Evolutionary conservation across 2,113 vertebrate genomes (phyloP).

Genomic region (Nannospalax galili): DNA sequence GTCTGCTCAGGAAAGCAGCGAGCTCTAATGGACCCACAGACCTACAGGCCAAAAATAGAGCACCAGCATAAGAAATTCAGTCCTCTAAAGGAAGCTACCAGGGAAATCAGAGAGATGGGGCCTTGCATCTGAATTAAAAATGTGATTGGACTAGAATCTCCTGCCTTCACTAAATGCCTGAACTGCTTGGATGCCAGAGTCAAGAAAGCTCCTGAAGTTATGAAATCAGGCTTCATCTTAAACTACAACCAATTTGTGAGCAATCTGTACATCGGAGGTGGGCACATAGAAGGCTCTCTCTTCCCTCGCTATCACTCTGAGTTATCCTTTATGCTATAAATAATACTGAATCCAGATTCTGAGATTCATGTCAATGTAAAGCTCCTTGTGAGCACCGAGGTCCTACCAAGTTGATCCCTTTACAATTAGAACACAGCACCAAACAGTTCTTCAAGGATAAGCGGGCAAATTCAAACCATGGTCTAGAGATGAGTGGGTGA

Average conservation of each 20-base stretch:
- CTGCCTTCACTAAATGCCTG: not conserved
- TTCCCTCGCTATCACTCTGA: not conserved
- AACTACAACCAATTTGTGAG: not conserved
- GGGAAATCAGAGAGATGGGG: not conserved
- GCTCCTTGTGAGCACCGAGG: not conserved
- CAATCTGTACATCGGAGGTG: not conserved
- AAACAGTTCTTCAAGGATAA: not conserved
- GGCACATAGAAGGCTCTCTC: not conserved
- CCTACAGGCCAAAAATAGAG: not conserved
- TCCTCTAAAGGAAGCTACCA: not conserved
- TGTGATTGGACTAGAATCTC: not conserved
- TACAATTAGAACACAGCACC: not conserved
- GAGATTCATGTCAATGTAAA: not conserved
- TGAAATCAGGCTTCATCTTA: not conserved
- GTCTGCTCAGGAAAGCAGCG: not conserved
- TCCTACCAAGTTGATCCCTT: not conserved
- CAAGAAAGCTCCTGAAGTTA: not conserved
- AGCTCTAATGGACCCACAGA: not conserved
- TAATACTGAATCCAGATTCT: not conserved
- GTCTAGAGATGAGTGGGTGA: not conserved
- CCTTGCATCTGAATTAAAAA: not conserved
- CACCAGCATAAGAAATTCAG: not conserved
- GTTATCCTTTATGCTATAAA: not conserved
- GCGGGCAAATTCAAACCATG: not conserved
- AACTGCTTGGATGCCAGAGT: not conserved